A percentile compares a stretch with the other conserved stretches of the same genome.
These are phyloP conservation scores for Drosophila nigrodunni DNA, from an alignment of 1,140 invertebrate genomes.

Conservation along the genomic window DNA sequence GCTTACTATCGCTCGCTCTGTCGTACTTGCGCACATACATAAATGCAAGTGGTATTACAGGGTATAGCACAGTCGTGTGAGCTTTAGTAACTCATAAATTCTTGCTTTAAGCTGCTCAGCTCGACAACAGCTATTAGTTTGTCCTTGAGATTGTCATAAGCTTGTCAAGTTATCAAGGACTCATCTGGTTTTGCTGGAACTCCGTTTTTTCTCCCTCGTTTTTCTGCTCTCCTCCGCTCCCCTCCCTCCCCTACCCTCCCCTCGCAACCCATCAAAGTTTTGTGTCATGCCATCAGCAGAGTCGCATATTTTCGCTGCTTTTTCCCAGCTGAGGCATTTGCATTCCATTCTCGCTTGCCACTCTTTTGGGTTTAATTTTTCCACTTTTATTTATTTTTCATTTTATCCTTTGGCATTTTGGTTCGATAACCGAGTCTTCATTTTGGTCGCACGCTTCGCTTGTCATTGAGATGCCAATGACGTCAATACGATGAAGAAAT, in stretches of 20 bases:
- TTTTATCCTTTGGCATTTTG: neutral
- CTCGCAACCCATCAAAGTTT: slow-evolving; percentile 45
- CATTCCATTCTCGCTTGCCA: slow-evolving; percentile 29
- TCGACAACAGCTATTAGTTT: slow-evolving; percentile 5
- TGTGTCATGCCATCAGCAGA: slow-evolving; percentile 22
- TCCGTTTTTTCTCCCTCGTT: neutral
- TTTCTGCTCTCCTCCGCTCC: neutral
- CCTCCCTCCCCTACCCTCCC: neutral
- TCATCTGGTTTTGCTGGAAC: neutral
- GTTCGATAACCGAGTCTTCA: neutral
- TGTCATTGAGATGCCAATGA: slow-evolving; percentile 33
- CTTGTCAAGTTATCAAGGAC: slow-evolving; percentile 31
- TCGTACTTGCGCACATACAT: too few relatives aligned
- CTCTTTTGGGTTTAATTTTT: slow-evolving; percentile 27
- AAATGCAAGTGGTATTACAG: too few relatives aligned
- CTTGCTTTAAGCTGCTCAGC: slow-evolving; percentile 3
- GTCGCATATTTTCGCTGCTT: neutral
- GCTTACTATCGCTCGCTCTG: too few relatives aligned
- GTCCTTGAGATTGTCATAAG: slow-evolving; percentile 38
- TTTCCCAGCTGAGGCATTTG: slow-evolving; percentile 26
- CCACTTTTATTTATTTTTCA: neutral
- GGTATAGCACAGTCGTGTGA: too few relatives aligned
- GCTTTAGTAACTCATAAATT: neutral
- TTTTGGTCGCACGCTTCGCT: neutral
- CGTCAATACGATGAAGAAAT: slow-evolving; percentile 45